A percentile compares a stretch with the other conserved stretches of the same genome.
These are phyloP conservation scores for Xenus cinereus DNA, from an alignment of 2,113 vertebrate species.

Conservation along the genomic window DNA sequence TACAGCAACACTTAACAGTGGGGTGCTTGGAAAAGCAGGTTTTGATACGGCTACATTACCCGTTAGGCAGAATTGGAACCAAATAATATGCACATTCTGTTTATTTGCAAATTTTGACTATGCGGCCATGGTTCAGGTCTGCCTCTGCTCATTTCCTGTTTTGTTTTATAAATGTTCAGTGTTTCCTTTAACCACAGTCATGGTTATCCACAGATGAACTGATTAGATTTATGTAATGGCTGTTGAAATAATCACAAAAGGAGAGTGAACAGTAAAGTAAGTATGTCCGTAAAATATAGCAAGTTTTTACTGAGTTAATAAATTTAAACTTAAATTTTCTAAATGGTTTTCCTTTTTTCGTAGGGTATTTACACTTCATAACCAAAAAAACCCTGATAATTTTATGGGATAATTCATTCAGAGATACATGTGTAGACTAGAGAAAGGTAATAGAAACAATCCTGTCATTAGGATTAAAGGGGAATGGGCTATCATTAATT, in stretches of 20 bases:
- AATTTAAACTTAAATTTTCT: neutral
- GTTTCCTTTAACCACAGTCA: neutral
- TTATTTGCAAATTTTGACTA: neutral
- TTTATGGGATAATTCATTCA: neutral
- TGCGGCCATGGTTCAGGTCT: neutral
- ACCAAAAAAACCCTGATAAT: neutral
- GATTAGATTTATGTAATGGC: neutral
- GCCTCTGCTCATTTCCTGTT: neutral
- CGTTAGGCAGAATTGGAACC: neutral
- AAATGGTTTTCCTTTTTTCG: neutral
- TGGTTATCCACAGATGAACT: neutral
- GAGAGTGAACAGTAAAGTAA: neutral
- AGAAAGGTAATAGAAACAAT: neutral
- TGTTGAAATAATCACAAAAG: neutral
- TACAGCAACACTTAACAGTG: neutral
- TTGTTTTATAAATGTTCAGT: neutral
- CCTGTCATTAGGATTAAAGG: conserved; percentile 1
- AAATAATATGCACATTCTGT: neutral
- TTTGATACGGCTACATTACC: neutral
- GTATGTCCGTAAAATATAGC: neutral
- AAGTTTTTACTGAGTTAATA: neutral
- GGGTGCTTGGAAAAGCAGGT: neutral
- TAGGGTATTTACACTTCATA: neutral
- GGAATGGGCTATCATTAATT: neutral
- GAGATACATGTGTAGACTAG: neutral